Conservation (phyloP, 1,140 invertebrate genomes). For the Hypsibius dujardini region DNA sequence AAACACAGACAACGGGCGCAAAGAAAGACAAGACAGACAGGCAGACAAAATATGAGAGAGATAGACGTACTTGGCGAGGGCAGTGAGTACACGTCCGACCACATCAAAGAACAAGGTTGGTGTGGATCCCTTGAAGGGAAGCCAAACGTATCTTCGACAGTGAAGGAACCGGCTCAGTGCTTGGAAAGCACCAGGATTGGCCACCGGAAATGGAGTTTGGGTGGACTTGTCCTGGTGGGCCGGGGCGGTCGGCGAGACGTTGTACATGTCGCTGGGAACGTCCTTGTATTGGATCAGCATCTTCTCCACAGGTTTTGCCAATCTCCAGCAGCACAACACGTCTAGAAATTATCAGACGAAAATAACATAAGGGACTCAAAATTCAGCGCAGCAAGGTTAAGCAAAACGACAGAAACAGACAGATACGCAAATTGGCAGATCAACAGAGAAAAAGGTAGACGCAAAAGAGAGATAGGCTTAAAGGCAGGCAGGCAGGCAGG, state of each 20-base stretch:
- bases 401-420: neutral
- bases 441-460: too few species aligned
- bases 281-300: slow-evolving; percentile 46
- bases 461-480: too few species aligned
- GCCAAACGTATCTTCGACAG: slow-evolving; percentile 45
- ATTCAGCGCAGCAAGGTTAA: neutral
- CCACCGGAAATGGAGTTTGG: slow-evolving; percentile 26
- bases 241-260: slow-evolving; percentile 21
- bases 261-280: neutral
- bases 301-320: slow-evolving; percentile 56
- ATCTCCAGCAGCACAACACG: slow-evolving; percentile 3
- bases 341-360: neutral
- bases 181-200: slow-evolving; percentile 34
- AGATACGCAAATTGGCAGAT: neutral
- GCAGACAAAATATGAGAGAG: too few species aligned
- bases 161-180: slow-evolving; percentile 56
- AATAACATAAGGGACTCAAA: neutral
- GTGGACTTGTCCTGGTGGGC: slow-evolving; percentile 22
- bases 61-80: slow-evolving; percentile 41
- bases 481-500: too few species aligned
- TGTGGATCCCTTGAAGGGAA: slow-evolving; percentile 32
- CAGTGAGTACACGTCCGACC: slow-evolving; percentile 42
- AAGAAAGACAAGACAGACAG: too few species aligned
- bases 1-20: too few species aligned
- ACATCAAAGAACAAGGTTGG: slow-evolving; percentile 30